Evolutionary conservation across 2,797 vertebrate species (phyloP), one percentile per base, ranked within the genome.

Genomic region (Channa striata): DNA sequence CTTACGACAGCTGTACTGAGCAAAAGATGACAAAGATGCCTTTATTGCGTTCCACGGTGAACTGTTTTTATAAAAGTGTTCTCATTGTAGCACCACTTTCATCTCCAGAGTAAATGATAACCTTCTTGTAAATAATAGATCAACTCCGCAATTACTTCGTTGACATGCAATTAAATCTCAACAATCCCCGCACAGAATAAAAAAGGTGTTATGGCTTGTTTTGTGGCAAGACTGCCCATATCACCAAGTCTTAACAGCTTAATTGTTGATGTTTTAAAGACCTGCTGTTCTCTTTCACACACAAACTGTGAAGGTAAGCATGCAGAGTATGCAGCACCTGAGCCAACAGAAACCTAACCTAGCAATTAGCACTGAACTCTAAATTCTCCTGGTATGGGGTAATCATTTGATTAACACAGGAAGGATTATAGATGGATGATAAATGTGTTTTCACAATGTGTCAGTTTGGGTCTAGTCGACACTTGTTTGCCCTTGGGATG

Each of bases 301-400:
- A 83, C 83, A 81, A 43, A 67, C 80, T 72, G 80, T 70, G 76
- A 85, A 82, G 87, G 77, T 82, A 90, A 89, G 86, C 89, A 91
- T 81, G 83, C 77, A n/a, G 87, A 66, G 83, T 86, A 90, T 92
- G 90, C 76, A 60, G 78, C 86, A 75, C 84, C 85, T 85, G 83
- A 87, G 93, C 92, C 93, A 93, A 93, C 81, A 89, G 81, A 91
- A 91, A 91, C 86, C 89, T 76, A 86, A 93, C 90, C 92, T 80
- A 77, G 82, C 87, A 93, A 93, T 93, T 93, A 93, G 77, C 66
- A n/a, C 83, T 72, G 59, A 87, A 80, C 85, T 89, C 64, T 47
- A 76, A 89, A 91, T 93, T 93, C 89, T 90, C 67, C 50, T 80
- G 86, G 84, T 84, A 87, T 87, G 74, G 86, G 70, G 87, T 90